A percentile compares a stretch with the other conserved stretches of the same genome.
Evolutionary conservation across 2,797 vertebrate species (phyloP).

Genomic region (Amniataba percoides): DNA sequence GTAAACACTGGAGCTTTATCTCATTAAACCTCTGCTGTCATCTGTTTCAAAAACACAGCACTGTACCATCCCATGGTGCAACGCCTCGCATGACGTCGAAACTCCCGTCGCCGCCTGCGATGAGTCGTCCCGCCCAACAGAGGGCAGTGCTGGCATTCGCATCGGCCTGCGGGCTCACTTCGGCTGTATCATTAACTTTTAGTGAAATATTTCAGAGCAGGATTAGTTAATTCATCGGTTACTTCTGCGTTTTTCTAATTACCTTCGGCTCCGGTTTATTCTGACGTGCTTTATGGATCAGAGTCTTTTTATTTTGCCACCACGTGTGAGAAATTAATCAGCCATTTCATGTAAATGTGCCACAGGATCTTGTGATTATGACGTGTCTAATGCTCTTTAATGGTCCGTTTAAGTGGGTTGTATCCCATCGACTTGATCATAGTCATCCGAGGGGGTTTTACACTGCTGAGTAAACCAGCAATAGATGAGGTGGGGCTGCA

Average conservation of each 20-base stretch:
- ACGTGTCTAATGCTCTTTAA: conserved; percentile 58
- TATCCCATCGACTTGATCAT: conserved; percentile 36
- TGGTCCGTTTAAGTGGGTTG: conserved; percentile 43
- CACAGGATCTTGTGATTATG: conserved; percentile 34
- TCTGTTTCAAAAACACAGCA: conserved; percentile 27
- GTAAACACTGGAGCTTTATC: conserved; percentile 12
- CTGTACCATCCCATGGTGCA: conserved; percentile 11
- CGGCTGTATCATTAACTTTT: conserved; percentile 31
- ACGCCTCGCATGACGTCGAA: background rate
- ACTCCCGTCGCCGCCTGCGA: conserved; percentile 2
- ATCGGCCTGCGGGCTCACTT: background rate
- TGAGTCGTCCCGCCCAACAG: conserved; percentile 25
- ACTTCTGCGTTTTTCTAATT: conserved; percentile 38
- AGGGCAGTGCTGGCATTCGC: conserved; percentile 47
- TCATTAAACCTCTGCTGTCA: conserved; percentile 25
- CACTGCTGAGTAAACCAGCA: background rate
- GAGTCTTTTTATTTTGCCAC: conserved; percentile 40
- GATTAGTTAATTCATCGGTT: conserved; percentile 31
- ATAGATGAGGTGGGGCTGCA: background rate
- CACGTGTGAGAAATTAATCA: conserved; percentile 51
- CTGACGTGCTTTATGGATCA: background rate
- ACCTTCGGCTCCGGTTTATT: background rate
- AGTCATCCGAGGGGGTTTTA: conserved; percentile 26
- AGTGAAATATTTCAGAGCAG: conserved; percentile 23
- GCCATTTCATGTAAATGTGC: conserved; percentile 28